phyloP scores from a whole-genome alignment of 2,113 vertebrate genomes.

The Crotalus tigris region DNA sequence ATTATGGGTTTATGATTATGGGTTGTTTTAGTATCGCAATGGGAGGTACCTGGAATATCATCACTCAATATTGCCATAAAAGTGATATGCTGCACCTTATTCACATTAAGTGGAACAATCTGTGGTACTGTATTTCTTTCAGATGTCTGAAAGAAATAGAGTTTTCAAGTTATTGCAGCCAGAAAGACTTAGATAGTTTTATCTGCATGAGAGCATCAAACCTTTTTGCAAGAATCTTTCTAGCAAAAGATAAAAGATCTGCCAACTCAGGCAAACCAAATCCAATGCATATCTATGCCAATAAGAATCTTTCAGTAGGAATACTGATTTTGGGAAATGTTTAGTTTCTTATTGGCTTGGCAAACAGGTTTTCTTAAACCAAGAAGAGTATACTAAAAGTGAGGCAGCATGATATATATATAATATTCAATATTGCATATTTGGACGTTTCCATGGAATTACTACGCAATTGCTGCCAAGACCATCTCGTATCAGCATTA shows the following conservation, averaged over 20 bases:
- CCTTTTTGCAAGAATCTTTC: not conserved
- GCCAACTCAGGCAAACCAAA: not conserved
- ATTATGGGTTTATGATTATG: not conserved
- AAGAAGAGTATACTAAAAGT: not conserved
- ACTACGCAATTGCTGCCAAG: not conserved
- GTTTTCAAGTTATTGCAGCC: not conserved
- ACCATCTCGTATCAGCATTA: not conserved
- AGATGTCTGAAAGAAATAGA: not conserved
- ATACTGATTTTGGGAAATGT: not conserved
- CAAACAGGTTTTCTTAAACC: not conserved
- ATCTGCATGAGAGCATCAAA: not conserved
- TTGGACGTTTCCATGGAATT: not conserved
- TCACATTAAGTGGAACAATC: not conserved
- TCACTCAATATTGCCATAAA: not conserved
- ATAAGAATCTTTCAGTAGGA: not conserved
- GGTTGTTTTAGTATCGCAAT: not conserved
- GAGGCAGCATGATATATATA: not conserved
- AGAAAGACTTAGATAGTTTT: not conserved
- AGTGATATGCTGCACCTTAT: not conserved
- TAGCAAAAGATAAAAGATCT: not conserved
- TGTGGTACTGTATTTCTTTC: not conserved
- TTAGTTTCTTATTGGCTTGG: not conserved
- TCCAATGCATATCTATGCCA: not conserved
- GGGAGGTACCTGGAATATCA: not conserved
- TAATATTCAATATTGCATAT: not conserved